These are phyloP conservation scores for Dryadula phaetusa DNA, from an alignment of 2,888 invertebrate genomes.

Conservation along the genomic window DNA sequence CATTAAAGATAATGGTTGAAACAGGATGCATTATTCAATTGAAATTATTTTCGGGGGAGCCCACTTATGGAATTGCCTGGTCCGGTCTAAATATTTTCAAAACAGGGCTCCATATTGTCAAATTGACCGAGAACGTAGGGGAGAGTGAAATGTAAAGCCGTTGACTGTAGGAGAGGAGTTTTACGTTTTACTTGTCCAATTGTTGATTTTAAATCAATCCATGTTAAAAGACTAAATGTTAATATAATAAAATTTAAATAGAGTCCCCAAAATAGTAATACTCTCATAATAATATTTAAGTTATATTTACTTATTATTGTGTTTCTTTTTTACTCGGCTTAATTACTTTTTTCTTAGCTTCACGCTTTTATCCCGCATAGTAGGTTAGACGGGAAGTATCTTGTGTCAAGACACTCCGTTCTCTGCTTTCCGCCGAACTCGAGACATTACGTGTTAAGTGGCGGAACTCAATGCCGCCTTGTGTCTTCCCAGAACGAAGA, in stretches of 20 bases:
- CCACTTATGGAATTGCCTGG: constrained; percentile 78
- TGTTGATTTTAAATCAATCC: not conserved
- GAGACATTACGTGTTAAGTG: no score
- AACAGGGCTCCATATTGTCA: constrained; percentile 77
- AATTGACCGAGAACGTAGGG: constrained; percentile 80
- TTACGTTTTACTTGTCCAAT: constrained; percentile 13
- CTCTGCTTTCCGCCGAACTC: no score
- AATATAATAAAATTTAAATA: not conserved
- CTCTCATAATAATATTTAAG: no score
- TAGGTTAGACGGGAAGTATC: no score
- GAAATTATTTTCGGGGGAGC: constrained; percentile 67
- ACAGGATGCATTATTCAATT: constrained; percentile 78
- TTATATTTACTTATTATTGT: no score
- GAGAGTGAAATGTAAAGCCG: constrained; percentile 45
- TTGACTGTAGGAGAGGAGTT: constrained; percentile 24
- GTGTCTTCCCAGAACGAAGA: no score
- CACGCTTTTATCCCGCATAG: no score
- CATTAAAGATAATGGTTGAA: constrained; percentile 55
- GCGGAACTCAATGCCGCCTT: no score
- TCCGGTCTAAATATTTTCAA: constrained; percentile 77
- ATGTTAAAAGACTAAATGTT: not conserved
- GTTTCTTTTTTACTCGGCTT: no score
- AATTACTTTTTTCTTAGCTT: no score
- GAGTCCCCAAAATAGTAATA: no score
- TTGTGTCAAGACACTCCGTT: no score